phyloP scores from a whole-genome alignment of 2,113 vertebrate species.

The Crotalus tigris region DNA sequence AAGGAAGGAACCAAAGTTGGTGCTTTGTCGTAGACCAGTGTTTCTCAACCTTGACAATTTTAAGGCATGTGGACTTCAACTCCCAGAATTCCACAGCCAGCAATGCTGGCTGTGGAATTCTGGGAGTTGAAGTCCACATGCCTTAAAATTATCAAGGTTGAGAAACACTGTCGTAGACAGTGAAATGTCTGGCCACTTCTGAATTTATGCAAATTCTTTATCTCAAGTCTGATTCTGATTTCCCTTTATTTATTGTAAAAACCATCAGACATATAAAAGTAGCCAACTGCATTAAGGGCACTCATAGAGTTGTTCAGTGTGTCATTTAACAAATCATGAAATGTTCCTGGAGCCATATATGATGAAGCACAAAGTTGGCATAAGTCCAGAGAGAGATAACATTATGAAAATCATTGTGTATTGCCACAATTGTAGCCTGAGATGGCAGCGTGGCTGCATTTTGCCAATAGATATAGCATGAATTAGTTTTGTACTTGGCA shows the following conservation, averaged over 20 bases:
- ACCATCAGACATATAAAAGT: neutral
- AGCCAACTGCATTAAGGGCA: neutral
- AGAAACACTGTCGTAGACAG: neutral
- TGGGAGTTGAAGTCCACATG: neutral
- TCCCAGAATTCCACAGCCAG: too few species aligned
- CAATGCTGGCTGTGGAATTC: neutral
- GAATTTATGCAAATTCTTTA: neutral
- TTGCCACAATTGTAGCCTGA: neutral
- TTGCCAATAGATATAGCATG: neutral
- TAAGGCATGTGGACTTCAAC: too few species aligned
- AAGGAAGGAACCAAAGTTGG: too few species aligned
- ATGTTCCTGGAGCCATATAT: neutral
- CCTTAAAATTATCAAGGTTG: too few species aligned
- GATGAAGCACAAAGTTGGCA: neutral
- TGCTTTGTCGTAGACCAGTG: too few species aligned
- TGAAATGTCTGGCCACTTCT: neutral
- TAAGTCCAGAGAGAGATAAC: neutral
- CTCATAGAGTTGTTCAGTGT: neutral
- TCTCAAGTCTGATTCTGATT: neutral
- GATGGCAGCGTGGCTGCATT: neutral
- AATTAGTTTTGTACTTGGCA: neutral
- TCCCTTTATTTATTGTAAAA: neutral
- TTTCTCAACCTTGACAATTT: too few species aligned
- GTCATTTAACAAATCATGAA: neutral
- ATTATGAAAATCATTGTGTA: neutral